A percentile compares a stretch with the other conserved stretches of the same genome.
Evolutionary conservation across 2,888 invertebrate species (phyloP).

Genomic region (Hydraecia micacea): DNA sequence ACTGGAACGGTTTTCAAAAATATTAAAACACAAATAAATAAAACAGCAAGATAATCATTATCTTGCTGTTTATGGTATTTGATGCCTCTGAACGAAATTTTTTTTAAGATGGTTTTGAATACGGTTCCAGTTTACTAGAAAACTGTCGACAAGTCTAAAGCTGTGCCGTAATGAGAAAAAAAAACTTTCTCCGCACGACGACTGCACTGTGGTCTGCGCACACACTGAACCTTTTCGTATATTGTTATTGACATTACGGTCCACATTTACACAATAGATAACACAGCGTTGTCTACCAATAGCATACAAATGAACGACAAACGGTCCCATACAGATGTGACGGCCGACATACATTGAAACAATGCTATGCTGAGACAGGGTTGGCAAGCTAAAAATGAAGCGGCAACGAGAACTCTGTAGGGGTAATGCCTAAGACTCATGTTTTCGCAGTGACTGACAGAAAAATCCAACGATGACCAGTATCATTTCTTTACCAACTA

Average conservation of each 20-base stretch:
- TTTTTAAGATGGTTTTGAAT: not conserved
- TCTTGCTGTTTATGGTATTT: not conserved
- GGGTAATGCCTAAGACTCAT: not conserved
- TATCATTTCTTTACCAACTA: not conserved
- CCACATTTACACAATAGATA: constrained; percentile 84
- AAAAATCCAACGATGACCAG: not conserved
- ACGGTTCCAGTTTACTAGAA: not conserved
- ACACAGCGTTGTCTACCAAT: constrained; percentile 69
- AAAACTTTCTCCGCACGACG: constrained; percentile 58
- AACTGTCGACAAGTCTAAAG: not conserved
- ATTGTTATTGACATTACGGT: constrained; percentile 79
- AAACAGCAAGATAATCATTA: too few relatives aligned
- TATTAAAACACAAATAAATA: too few relatives aligned
- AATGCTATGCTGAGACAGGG: constrained; percentile 69
- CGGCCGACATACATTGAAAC: constrained; percentile 75
- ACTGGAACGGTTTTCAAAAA: too few relatives aligned
- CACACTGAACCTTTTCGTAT: constrained; percentile 51
- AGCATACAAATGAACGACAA: constrained; percentile 82
- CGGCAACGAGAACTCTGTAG: not conserved
- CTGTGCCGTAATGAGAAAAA: constrained; percentile 9
- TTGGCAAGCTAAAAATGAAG: constrained; percentile 37
- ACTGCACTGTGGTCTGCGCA: constrained; percentile 20
- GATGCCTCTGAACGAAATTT: not conserved
- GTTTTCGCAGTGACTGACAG: not conserved
- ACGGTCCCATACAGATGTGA: constrained; percentile 74